Evolutionary conservation across 2,113 vertebrate genomes (phyloP).

Genomic region (Cichladusa arquata): DNA sequence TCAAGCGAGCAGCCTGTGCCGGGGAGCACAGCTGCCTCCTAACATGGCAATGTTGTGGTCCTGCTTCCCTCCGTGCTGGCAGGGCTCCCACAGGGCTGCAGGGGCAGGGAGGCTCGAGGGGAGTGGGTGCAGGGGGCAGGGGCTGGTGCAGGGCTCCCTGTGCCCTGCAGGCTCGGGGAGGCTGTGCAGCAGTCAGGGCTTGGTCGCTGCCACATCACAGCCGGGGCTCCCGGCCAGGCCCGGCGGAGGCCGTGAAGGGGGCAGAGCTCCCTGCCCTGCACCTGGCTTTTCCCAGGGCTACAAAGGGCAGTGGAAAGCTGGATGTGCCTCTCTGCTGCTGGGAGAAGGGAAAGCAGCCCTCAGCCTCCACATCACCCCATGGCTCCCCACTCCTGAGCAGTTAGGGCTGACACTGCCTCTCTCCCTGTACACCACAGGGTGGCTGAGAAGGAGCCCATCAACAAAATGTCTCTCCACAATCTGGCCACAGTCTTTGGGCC

Average conservation of each 20-base stretch:
- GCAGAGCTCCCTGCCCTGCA: conserved; percentile 50
- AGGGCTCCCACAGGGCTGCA: background rate
- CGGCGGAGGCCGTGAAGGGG: background rate
- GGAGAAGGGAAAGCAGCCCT: background rate
- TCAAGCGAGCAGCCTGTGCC: background rate
- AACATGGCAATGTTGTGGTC: conserved; percentile 35
- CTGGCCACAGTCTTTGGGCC: conserved; percentile 96
- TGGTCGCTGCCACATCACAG: conserved; percentile 49
- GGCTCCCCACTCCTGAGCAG: rapidly evolving
- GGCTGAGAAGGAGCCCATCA: conserved; percentile 96
- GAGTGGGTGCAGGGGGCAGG: background rate
- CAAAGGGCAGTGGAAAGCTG: background rate
- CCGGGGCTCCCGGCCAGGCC: conserved; percentile 15
- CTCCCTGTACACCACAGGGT: conserved; percentile 73
- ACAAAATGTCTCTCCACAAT: conserved; percentile 99
- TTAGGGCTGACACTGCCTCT: background rate
- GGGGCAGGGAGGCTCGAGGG: background rate
- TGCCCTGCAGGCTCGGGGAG: conserved; percentile 11
- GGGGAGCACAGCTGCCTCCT: conserved; percentile 54
- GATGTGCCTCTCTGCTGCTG: background rate
- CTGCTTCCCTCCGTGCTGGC: background rate
- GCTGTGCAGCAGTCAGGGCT: background rate
- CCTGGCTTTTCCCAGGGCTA: background rate
- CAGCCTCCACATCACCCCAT: rapidly evolving
- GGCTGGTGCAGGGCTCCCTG: background rate